A percentile compares a stretch with the other conserved stretches of the same genome.
Conservation (phyloP, 2,113 vertebrate species). For the Cyphomyrus plagiostoma region DNA sequence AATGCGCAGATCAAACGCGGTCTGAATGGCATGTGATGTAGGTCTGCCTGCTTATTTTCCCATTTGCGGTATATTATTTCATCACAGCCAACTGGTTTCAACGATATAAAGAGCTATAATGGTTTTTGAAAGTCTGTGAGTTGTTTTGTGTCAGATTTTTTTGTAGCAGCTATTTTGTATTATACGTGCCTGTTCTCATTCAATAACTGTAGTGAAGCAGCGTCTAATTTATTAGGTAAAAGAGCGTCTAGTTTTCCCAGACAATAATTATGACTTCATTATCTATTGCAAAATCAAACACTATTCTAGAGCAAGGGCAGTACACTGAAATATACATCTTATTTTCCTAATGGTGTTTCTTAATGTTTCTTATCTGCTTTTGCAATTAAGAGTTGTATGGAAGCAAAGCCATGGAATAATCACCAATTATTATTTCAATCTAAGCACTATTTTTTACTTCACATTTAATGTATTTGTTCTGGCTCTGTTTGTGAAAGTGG, state of each 20-base stretch:
- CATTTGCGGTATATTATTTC: neutral
- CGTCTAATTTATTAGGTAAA: neutral
- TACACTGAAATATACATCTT: neutral
- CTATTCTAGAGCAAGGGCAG: neutral
- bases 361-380: constrained; percentile 3
- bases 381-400: neutral
- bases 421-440: neutral
- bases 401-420: neutral
- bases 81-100: neutral
- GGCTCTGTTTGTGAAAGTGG: neutral
- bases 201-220: neutral
- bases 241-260: neutral
- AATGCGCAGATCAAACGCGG: neutral
- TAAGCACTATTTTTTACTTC: neutral
- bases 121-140: neutral
- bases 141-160: neutral
- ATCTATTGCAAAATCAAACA: neutral
- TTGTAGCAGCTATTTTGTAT: neutral
- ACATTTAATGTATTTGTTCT: neutral
- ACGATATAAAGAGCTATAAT: neutral
- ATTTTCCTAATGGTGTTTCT: neutral
- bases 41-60: neutral
- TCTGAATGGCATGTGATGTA: neutral
- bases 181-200: neutral
- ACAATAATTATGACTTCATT: neutral